Percentiles rank a stretch among this genome's conserved stretches.
phyloP scores from a whole-genome alignment of 2,888 invertebrate genomes.

The Patella pellucida region DNA sequence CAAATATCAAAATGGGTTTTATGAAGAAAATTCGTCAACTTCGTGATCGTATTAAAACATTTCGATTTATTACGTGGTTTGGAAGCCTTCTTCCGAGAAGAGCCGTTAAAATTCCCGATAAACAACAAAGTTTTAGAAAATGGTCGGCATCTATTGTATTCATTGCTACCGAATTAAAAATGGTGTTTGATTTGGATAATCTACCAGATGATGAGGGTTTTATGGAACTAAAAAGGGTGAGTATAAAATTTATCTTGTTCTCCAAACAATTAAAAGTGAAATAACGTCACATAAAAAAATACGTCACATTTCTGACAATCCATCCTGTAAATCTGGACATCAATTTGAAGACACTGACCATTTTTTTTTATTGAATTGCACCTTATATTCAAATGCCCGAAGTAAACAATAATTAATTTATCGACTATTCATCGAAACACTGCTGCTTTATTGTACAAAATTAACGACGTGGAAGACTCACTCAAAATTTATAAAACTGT shows the following conservation, averaged over 20 bases:
- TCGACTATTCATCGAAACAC: no score
- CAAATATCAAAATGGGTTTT: neutral
- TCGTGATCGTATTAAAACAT: neutral
- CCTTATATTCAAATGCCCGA: no score
- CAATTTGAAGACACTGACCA: no score
- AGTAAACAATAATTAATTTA: no score
- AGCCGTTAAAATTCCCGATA: neutral
- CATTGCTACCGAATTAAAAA: conserved; percentile 50
- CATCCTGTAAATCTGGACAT: no score
- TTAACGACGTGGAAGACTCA: no score
- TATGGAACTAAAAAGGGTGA: neutral
- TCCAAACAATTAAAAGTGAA: no score
- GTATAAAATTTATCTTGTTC: neutral
- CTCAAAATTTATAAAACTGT: no score
- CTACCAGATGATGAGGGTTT: conserved; percentile 21
- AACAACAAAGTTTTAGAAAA: conserved; percentile 4
- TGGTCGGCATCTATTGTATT: conserved; percentile 55
- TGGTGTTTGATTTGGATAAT: conserved; percentile 50
- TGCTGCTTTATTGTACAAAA: no score
- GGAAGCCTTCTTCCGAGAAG: neutral
- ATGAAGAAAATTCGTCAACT: neutral
- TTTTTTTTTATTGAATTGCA: no score
- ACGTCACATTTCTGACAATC: no score
- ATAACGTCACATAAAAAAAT: no score
- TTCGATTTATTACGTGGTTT: neutral